Conservation (phyloP, 2,113 vertebrate species). For the Elephas maximus region DNA sequence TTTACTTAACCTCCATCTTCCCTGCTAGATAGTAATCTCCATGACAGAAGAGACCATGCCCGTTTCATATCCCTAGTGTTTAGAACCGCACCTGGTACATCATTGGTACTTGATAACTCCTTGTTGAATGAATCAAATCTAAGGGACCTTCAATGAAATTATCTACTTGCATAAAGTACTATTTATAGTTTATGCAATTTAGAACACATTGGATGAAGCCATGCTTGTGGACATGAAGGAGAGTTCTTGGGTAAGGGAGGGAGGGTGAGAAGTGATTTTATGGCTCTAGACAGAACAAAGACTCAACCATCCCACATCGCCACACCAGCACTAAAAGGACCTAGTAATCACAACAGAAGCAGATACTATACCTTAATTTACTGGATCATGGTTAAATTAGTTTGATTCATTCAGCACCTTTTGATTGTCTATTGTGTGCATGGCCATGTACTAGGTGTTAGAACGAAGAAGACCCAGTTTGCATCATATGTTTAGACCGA, state of each 20-base stretch:
- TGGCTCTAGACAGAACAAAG: conserved; percentile 3
- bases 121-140: conserved; percentile 33
- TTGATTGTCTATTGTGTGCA: background rate
- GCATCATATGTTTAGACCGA: background rate
- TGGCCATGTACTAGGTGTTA: background rate
- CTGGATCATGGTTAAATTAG: background rate
- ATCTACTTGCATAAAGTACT: background rate
- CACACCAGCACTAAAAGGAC: background rate
- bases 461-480: background rate
- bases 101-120: background rate
- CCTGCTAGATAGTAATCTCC: background rate
- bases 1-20: background rate
- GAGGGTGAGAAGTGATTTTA: conserved; percentile 23
- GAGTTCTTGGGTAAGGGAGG: background rate
- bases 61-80: background rate
- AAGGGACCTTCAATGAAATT: conserved; percentile 11
- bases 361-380: background rate
- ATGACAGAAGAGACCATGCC: background rate
- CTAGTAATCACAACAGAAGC: background rate
- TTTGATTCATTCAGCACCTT: conserved; percentile 21
- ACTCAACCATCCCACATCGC: background rate
- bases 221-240: background rate
- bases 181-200: conserved; percentile 43
- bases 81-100: background rate
- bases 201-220: background rate